Base-by-base conservation (phyloP, 2,113 vertebrate species). In the Lethenteron camtschaticum region DNA sequence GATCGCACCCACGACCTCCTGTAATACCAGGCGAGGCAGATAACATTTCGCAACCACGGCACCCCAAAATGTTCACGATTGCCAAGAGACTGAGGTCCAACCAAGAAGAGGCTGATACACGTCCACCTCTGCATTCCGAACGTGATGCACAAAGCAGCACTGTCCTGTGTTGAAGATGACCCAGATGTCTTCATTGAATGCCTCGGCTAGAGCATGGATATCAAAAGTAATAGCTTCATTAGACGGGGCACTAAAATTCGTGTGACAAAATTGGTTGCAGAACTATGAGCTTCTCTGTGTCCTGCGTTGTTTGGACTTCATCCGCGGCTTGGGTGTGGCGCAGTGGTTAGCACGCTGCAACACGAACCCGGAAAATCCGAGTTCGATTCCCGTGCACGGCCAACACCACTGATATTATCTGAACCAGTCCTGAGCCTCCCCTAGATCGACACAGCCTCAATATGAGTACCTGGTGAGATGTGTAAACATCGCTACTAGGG, bases 91-190 rank as follows among this genome's bases (percentile, higher is more conserved):
- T 63, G 20, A 14, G 13, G 59, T 63, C 13, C 13, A 63, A 63
- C 59, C 5, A 63, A 14, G 59, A 63, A 13, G 20, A 63, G 20
- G 59, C 59, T 14, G 59, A 18, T 14, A 63, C 59, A 63, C 59
- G 16, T 63, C 8, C 59, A 63, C 16, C 16, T 13, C 59, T 18
- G 20, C 59, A 63, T 18, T 14, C 59, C 13, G 8, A 63, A 18
- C 59, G 20, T 63, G 59, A 13, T 63, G 20, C 59, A 63, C 59
- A 63, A 63, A 63, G 3, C 59, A 63, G 59, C 59, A 14, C 59
- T 63, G 59, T 14, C 16, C 59, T 63, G 59, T 63, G 59, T 63
- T 63, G 59, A 7, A 63, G 59, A 63, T 63, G 59, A 63, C 16
- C 13, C 13, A 63, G 59, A 63, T 63, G 59, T 63, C 13, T 63